Evolutionary conservation across 30 jellyfish, hydroid and myxozoan species (phyloP).

Genomic region (Hydra vulgaris): DNA sequence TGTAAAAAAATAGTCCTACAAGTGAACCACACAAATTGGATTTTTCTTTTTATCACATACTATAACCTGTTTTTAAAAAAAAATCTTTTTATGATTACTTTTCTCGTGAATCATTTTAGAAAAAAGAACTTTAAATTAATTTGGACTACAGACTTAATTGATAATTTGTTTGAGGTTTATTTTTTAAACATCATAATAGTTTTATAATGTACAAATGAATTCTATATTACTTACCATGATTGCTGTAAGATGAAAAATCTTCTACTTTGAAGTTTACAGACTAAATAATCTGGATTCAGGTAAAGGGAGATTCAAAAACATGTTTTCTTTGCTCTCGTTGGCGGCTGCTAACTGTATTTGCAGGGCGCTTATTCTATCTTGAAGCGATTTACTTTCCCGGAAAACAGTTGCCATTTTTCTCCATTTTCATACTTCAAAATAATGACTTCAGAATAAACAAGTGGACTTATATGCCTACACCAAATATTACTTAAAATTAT

Average conservation of each 20-base stretch:
- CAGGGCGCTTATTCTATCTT: conserved; percentile 22
- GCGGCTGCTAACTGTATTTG: conserved; percentile 26
- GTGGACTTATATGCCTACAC: not conserved
- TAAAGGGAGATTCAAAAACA: conserved; percentile 14
- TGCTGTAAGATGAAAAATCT: not conserved
- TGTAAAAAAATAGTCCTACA: no score
- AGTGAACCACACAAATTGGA: no score
- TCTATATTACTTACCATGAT: not conserved
- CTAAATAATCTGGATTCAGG: conserved; percentile 5
- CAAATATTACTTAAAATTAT: not conserved
- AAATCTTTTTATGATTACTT: no score
- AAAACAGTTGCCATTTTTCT: conserved; percentile 30
- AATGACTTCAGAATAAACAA: not conserved
- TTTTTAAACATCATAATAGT: no score
- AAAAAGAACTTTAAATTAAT: no score
- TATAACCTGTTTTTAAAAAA: no score
- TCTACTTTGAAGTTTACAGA: not conserved
- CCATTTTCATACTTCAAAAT: conserved; percentile 14
- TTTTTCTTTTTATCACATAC: no score
- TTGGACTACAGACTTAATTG: no score
- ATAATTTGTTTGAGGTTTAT: no score
- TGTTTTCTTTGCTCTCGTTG: conserved; percentile 17
- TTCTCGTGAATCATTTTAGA: no score
- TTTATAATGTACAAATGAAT: no score
- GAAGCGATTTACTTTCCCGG: conserved; percentile 31